Evolutionary conservation across 1,140 invertebrate genomes (phyloP), one percentile per base, ranked within the genome.

Genomic region (Brachionus sp.): DNA sequence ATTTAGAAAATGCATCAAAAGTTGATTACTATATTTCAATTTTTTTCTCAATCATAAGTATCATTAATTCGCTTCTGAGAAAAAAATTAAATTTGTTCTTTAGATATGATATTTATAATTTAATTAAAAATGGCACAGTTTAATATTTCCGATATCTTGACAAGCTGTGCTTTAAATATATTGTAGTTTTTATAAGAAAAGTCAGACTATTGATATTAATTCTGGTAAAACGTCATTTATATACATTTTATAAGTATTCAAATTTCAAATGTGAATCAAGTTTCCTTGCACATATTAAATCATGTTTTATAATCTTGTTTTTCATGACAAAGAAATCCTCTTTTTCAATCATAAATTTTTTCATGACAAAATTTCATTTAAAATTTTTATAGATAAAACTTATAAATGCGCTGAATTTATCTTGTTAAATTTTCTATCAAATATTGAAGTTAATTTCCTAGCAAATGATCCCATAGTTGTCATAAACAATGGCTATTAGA

Each of bases 401-500:
- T 50, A 3, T 50, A 16, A 50, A 50, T 50, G 44, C 13, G 44
- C 6, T 50, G 44, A 50, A 50, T 64, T 64, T 29, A 23, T 64
- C 29, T 5, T 23, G n/a, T 13, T 23, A 0, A 64, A 12, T 23
- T 68, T 2, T 57, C 3, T 19, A 2, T 57, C 19, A 19, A 57
- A 19, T 9, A 68, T 19, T 64, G 57, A 64, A 33, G 19, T 10
- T 16, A 7, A 25, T 68, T 35, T 33, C 5, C 29, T 0, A 57
- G 53, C 13, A 68, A 68, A 68, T 35, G 50, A 7, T 57, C 16
- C 16, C 16, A 57, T 23, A 57, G 16, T 57, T 57, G 19, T 57
- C 50, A 7, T 16, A 23, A 16, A 53, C 16, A 62, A 57, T 80
- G 50, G 46, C 77, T 19, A 80, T 80, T 37, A 57, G 77, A 37